Evolutionary conservation across 2,888 invertebrate genomes (phyloP), one percentile per base, ranked within the genome.

Genomic region (Tetheella fluctuosa): DNA sequence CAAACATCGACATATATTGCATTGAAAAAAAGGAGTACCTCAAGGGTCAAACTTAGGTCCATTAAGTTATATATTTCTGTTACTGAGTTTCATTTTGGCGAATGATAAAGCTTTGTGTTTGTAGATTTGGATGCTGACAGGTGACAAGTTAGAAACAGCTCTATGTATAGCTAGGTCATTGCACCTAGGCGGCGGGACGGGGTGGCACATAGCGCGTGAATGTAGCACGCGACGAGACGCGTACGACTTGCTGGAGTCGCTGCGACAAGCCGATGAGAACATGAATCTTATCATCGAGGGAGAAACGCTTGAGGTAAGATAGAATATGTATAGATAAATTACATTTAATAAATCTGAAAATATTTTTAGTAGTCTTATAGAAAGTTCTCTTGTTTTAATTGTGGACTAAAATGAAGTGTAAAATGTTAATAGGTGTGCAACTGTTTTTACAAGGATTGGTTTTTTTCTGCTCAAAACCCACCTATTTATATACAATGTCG

Each of bases 131-230:
- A 97, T 98, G 94, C 84, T 98, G 63, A 98, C 98, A 0, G 98
- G 98, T 10, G 98, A 98, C 85, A 98, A 98, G 90, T 85, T 99
- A 67, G 99, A 99, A 93, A 99, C 99, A 0, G 99, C 99, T 0
- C 97, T 98, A 30, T 99, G 99, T 85, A 99, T 99, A 79, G 99
- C 99, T 1, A 99, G 99, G 84, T 99, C 99, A 77, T 97, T 99
- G 5, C 96, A 97, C 72, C 94, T 99, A 60, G 91, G 93, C 66
- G 89, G 89, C 23, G 86, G 86, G 53, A 54, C 71, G 5, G 67
- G 69, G 20, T 88, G 84, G 84, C 78, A 70, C 68, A 61, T 70
- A 13, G 91, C 90, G 28, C 66, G 65, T 1, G 74, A 77, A 20
- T 89, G 90, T 64, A 53, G 59, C 59, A 56, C 76, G 58, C 66